Percentiles rank a stretch among this genome's conserved stretches.
phyloP scores from a whole-genome alignment of 2,113 vertebrate species.

The Lamprotornis superbus region DNA sequence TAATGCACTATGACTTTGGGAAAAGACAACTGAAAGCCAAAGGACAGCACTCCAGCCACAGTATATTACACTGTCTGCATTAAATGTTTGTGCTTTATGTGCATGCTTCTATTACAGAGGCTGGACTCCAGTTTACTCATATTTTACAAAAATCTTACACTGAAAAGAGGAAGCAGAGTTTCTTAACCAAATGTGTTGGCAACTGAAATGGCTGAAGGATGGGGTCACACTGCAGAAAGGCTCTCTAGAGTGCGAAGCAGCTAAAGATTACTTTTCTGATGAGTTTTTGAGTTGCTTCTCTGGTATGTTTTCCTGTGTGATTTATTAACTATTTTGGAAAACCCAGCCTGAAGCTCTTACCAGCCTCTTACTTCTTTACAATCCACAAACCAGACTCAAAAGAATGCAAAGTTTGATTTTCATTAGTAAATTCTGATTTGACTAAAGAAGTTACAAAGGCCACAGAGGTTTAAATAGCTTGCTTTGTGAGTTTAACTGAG shows the following conservation, averaged over 20 bases:
- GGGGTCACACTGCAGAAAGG: background rate
- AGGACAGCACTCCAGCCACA: background rate
- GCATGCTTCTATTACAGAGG: background rate
- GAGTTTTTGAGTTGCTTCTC: background rate
- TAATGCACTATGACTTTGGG: background rate
- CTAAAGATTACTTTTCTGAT: background rate
- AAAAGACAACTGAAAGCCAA: fast-evolving
- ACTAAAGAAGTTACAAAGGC: conserved; percentile 1
- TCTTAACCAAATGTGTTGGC: background rate
- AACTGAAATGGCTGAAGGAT: background rate
- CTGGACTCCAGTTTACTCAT: background rate
- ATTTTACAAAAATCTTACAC: background rate
- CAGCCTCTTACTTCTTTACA: background rate
- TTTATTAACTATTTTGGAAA: background rate
- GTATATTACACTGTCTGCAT: background rate
- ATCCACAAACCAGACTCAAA: background rate
- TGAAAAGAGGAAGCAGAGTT: background rate
- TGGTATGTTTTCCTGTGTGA: background rate
- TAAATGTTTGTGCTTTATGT: background rate
- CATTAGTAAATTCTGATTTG: background rate
- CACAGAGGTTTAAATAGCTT: background rate
- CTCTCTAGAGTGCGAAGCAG: background rate
- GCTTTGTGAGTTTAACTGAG: background rate
- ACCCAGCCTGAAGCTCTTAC: background rate
- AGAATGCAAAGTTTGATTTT: background rate